Base-by-base conservation (phyloP, 2,888 invertebrate species). In the Lasioglossum calceatum region DNA sequence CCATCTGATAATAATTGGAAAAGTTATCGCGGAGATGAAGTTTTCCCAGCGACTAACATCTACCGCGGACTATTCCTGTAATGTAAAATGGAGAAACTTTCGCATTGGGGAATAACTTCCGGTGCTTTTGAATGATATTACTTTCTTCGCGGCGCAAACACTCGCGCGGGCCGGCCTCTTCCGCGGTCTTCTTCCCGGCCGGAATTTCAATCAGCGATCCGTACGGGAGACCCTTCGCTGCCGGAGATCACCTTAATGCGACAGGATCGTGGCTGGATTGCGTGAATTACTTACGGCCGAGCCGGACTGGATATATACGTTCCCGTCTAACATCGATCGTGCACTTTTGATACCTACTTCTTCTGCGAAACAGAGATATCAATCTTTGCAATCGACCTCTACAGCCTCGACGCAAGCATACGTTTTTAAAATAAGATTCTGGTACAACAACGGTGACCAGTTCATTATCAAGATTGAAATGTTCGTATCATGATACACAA, bases 1-100 rank as follows among this genome's bases (percentile, higher is more conserved):
- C 91, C 90, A 88, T 91, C 90, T 87, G 90, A 91, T 91, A 91
- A 91, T 91, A 91, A 91, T 91, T 91, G 91, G 91, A 91, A 91
- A 91, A 91, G 91, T 91, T 91, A 91, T 91, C 91, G 85, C 85
- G 79, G 89, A 84, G 91, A 91, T 91, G 89, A 90, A 91, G 91
- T 91, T 91, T 90, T 84, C 86, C 73, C 83, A 77, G 91, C 91
- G 86, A 91, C 91, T 91, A 91, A 91, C 90, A 85, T 91, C 67
- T 39, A 39, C 87, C 86, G 87, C 79, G 79, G 86, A 84, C 88
- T 85, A 77, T 91, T 86, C 86, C 86, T 84, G 86, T 88, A 90
- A 91, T 91, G 91, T 89, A 89, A 90, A 91, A 91, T 90, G 91
- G 91, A 88, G 91, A 91, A 91, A 91, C 88, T 91, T 91, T 91